These are phyloP conservation scores for Myxocyprinus asiaticus DNA, from an alignment of 2,113 vertebrate species.

Conservation along the genomic window DNA sequence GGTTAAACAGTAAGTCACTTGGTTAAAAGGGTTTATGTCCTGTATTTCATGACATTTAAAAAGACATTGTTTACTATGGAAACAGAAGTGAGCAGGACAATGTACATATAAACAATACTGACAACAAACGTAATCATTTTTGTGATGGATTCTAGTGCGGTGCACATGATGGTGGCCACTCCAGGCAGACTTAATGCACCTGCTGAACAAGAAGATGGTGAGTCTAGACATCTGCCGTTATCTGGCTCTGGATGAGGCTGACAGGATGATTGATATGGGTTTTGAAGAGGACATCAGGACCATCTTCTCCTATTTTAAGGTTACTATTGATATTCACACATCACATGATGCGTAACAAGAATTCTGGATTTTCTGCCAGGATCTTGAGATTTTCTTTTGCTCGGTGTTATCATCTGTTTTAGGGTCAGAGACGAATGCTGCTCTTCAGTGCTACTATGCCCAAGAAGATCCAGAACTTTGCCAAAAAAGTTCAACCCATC, in stretches of 20 bases:
- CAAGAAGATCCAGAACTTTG: conserved; percentile 99
- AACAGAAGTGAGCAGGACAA: too few relatives aligned
- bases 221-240: conserved; percentile 97
- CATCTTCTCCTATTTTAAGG: conserved; percentile 99
- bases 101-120: too few relatives aligned
- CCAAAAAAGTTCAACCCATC: conserved; percentile 97
- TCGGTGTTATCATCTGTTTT: not conserved
- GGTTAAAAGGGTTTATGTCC: too few relatives aligned
- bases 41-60: too few relatives aligned
- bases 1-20: conserved; percentile 93
- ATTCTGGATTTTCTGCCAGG: not conserved
- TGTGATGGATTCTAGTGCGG: conserved; percentile 75
- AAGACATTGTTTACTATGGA: too few relatives aligned
- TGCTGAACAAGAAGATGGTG: conserved; percentile 99
- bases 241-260: conserved; percentile 94
- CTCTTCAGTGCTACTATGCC: conserved; percentile 99
- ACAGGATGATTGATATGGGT: conserved; percentile 99
- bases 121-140: too few relatives aligned
- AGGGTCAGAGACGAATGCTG: conserved; percentile 96
- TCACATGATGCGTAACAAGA: too few relatives aligned
- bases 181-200: conserved; percentile 95
- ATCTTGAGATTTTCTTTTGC: not conserved
- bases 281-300: conserved; percentile 98
- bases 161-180: conserved; percentile 99
- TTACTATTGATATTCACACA: conserved; percentile 58